A percentile compares a stretch with the other conserved stretches of the same genome.
These are phyloP conservation scores for Patiria miniata DNA, from an alignment of 35 echinoderm and acorn worm genomes.

Conservation along the genomic window DNA sequence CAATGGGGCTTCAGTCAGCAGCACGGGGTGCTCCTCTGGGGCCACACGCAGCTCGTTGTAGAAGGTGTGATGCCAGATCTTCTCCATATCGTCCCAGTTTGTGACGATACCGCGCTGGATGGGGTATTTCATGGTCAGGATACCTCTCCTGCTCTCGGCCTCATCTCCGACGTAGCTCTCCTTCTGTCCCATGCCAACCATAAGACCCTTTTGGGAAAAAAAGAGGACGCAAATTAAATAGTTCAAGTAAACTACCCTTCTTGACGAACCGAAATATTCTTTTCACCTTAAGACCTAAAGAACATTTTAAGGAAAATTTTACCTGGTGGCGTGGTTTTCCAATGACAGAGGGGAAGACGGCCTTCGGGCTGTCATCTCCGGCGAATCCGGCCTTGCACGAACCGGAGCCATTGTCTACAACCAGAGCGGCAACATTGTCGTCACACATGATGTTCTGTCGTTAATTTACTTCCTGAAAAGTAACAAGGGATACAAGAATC, in stretches of 20 bases:
- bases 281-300: too few relatives aligned
- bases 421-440: constrained; percentile 17
- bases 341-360: constrained; percentile 19
- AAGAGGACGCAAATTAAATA: too few relatives aligned
- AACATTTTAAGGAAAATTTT: too few relatives aligned
- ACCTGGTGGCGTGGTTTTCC: constrained; percentile 28
- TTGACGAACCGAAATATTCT: too few relatives aligned
- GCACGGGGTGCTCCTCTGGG: constrained; percentile 76
- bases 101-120: constrained; percentile 89
- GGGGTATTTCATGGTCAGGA: constrained; percentile 79
- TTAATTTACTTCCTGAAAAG: background rate
- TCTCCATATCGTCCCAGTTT: constrained; percentile 98
- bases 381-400: constrained; percentile 38
- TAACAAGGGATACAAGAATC: too few relatives aligned
- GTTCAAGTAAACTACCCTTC: too few relatives aligned
- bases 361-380: constrained; percentile 20
- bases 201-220: background rate
- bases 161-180: constrained; percentile 84
- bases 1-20: constrained; percentile 67
- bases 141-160: constrained; percentile 87
- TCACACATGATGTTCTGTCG: constrained; percentile 17
- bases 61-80: constrained; percentile 97
- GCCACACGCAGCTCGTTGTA: constrained; percentile 93
- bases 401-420: too few relatives aligned
- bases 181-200: constrained; percentile 83